A percentile compares a stretch with the other conserved stretches of the same genome.
Evolutionary conservation across 2,888 invertebrate species (phyloP).

Genomic region (Aphidoletes aphidimyza): DNA sequence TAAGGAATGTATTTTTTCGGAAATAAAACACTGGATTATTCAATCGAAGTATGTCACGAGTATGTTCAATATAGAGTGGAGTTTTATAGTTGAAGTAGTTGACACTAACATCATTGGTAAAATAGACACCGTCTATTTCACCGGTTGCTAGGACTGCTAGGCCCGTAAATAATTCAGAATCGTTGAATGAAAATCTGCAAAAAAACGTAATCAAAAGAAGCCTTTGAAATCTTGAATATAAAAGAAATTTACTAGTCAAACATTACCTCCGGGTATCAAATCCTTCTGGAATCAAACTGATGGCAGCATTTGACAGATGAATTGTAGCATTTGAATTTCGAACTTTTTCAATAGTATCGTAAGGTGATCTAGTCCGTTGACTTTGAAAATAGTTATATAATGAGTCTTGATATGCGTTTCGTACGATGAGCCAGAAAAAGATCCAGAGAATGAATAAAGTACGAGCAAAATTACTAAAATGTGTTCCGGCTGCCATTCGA

Average conservation of each 20-base stretch:
- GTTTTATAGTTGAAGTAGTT: background rate
- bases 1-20: background rate
- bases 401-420: slow-evolving; percentile 54
- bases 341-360: slow-evolving; percentile 1
- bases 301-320: background rate
- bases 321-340: background rate
- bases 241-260: background rate
- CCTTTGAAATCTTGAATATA: slow-evolving; percentile 11
- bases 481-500: background rate
- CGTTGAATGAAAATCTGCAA: too few relatives aligned
- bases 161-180: too few relatives aligned
- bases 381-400: slow-evolving; percentile 49
- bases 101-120: background rate
- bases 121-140: background rate
- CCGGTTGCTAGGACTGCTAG: too few relatives aligned
- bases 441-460: slow-evolving; percentile 40
- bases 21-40: background rate
- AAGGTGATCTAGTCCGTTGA: background rate
- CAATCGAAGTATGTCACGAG: background rate
- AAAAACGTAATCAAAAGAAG: too few relatives aligned
- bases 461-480: slow-evolving; percentile 54
- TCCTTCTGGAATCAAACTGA: background rate
- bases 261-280: background rate
- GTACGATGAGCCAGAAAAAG: slow-evolving; percentile 50
- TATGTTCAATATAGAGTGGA: background rate